Percentiles rank a stretch among this genome's conserved stretches.
phyloP scores from a whole-genome alignment of 2,888 invertebrate species.

The Sericinus montela region DNA sequence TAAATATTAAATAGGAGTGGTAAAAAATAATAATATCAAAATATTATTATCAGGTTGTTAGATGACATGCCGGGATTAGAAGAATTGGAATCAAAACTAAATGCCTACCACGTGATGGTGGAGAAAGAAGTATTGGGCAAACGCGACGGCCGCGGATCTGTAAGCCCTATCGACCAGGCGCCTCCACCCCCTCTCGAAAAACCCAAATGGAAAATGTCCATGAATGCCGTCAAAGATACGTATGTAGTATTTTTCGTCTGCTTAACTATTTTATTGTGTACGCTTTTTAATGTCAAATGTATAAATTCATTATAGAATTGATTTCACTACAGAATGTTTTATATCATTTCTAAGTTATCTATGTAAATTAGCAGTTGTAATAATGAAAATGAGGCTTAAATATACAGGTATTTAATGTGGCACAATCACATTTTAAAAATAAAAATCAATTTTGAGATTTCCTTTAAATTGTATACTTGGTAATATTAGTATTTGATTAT shows the following conservation, averaged over 20 bases:
- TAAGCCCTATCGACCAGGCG: conserved; percentile 68
- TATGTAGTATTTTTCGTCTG: conserved; percentile 36
- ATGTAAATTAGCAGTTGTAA: too few species aligned
- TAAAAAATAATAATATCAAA: background rate
- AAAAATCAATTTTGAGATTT: background rate
- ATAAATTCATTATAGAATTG: too few species aligned
- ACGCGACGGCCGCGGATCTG: conserved; percentile 64
- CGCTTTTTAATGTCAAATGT: too few species aligned
- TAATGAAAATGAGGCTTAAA: too few species aligned
- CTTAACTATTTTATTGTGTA: too few species aligned
- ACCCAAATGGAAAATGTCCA: conserved; percentile 85
- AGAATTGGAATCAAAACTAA: conserved; percentile 87
- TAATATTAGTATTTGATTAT: background rate
- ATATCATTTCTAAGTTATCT: too few species aligned
- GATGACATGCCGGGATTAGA: conserved; percentile 86
- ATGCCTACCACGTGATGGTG: conserved; percentile 87
- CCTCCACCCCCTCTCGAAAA: conserved; percentile 73
- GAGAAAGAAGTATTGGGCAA: conserved; percentile 81
- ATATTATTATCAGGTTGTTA: conserved; percentile 63
- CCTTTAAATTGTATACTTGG: background rate
- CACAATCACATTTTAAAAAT: too few species aligned
- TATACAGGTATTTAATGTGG: too few species aligned
- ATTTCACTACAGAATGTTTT: too few species aligned
- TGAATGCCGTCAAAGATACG: conserved; percentile 79
- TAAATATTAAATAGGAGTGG: background rate